phyloP scores from a whole-genome alignment of 2,113 vertebrate genomes.

The Pica pica region DNA sequence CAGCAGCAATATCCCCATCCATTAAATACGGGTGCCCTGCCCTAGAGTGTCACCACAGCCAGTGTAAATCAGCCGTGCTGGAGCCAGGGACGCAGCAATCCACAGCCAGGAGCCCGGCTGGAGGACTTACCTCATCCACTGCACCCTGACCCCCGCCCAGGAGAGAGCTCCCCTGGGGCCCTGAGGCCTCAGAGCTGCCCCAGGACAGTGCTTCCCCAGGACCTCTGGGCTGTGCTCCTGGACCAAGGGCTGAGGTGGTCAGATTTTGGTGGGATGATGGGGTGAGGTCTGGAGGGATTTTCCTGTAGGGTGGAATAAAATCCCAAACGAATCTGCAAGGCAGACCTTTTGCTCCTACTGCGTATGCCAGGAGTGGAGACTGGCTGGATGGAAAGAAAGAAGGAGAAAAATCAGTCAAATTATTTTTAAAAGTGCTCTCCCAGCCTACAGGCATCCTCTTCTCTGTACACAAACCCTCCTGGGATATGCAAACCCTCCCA shows the following conservation, averaged over 20 bases:
- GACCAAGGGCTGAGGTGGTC: fast-evolving
- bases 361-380: neutral
- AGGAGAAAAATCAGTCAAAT: neutral
- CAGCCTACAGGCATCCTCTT: neutral
- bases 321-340: neutral
- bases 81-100: neutral
- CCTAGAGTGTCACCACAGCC: neutral
- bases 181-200: neutral
- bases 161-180: neutral
- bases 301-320: neutral
- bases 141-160: neutral
- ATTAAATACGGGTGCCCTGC: neutral
- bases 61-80: neutral
- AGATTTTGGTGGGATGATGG: neutral
- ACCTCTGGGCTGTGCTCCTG: neutral
- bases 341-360: neutral
- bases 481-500: neutral
- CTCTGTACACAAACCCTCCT: neutral
- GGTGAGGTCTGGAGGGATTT: neutral
- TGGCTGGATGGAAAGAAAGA: neutral
- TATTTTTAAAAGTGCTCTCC: neutral
- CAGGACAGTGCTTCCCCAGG: neutral
- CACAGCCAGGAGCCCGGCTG: neutral
- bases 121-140: neutral
- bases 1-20: neutral